Base-by-base conservation (phyloP, 2,113 vertebrate genomes). In the Apeltes quadracus region DNA sequence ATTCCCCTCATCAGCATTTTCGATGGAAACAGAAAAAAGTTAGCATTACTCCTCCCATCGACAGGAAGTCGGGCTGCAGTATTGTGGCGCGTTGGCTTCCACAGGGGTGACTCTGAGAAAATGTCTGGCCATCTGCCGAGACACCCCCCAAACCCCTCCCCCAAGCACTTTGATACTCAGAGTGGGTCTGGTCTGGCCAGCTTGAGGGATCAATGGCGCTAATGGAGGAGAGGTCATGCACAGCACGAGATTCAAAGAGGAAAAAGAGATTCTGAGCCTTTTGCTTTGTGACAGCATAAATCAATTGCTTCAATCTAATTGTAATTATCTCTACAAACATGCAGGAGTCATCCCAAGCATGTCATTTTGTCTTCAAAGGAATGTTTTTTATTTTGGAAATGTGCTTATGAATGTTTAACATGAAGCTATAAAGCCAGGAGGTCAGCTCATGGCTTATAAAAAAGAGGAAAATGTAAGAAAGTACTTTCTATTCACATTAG, bases 11-110 rank as follows among this genome's bases (percentile, higher is more conserved):
- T 92, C 89, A 92, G 86, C 87, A 75, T 79, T 88, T 90, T 76
- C 75, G 48, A 67, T 2, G 22, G 63, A 91, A 85, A 84, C 84
- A 76, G 76, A 85, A 65, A n/a, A 77, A 84, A 85, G 86, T 88
- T 87, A 76, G 85, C 88, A 83, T 84, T 81, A 82, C 86, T 89
- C 82, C 86, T 86, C 73, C 72, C 69, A 83, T 76, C 82, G 90
- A 91, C 86, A 91, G 91, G 86, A 91, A 90, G 85, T 82, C 56
- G 86, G 58, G 87, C 84, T 87, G 90, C 80, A 86, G 79, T 81
- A 80, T 69, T 81, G 78, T 80, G 81, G 75, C 73, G 71, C 87
- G 84, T 87, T 91, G 83, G 86, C 82, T 88, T 81, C 71, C 72
- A 69, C 77, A 68, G 74, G 69, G 81, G 88, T 88, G 80, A 89